A percentile compares a stretch with the other conserved stretches of the same genome.
These are phyloP conservation scores for Sebastes paucispinis DNA, from an alignment of 2,797 vertebrate species.

Conservation along the genomic window DNA sequence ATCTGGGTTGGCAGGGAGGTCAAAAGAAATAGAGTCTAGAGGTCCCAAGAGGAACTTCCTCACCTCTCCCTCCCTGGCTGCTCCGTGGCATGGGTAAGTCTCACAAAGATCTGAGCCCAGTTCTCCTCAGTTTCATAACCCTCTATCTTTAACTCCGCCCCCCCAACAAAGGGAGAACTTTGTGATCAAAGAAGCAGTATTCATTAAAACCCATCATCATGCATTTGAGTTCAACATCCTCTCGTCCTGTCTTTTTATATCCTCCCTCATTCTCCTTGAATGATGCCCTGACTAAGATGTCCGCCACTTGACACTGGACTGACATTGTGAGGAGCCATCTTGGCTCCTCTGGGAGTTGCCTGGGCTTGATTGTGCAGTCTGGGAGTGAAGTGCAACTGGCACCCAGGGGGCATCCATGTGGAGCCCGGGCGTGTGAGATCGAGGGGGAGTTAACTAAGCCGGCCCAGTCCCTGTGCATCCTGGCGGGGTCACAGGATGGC, in stretches of 20 bases:
- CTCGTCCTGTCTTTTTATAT: constrained; percentile 54
- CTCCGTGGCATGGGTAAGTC: constrained; percentile 53
- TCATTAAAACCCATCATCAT: constrained; percentile 63
- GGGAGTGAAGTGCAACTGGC: constrained; percentile 74
- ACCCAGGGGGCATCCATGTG: constrained; percentile 71
- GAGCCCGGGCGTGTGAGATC: constrained; percentile 56
- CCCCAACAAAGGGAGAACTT: constrained; percentile 52
- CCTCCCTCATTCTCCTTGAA: constrained; percentile 61
- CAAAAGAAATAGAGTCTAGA: constrained; percentile 78
- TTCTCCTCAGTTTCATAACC: constrained; percentile 43
- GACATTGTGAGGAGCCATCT: constrained; percentile 76
- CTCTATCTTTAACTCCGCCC: constrained; percentile 42
- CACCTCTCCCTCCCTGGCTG: constrained; percentile 63
- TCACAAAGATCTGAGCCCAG: constrained; percentile 59
- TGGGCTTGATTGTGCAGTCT: constrained; percentile 79
- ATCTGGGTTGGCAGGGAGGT: constrained; percentile 80
- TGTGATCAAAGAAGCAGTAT: constrained; percentile 63
- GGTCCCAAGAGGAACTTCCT: constrained; percentile 75
- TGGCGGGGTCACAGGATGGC: constrained; percentile 78
- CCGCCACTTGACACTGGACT: constrained; percentile 77
- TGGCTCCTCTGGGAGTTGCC: constrained; percentile 75
- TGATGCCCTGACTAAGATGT: constrained; percentile 76
- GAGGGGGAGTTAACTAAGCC: constrained; percentile 79
- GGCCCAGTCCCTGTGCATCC: constrained; percentile 71
- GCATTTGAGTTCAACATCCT: constrained; percentile 61